These are phyloP conservation scores for Tachystola acroxantha DNA, from an alignment of 2,888 invertebrate genomes.

Conservation along the genomic window DNA sequence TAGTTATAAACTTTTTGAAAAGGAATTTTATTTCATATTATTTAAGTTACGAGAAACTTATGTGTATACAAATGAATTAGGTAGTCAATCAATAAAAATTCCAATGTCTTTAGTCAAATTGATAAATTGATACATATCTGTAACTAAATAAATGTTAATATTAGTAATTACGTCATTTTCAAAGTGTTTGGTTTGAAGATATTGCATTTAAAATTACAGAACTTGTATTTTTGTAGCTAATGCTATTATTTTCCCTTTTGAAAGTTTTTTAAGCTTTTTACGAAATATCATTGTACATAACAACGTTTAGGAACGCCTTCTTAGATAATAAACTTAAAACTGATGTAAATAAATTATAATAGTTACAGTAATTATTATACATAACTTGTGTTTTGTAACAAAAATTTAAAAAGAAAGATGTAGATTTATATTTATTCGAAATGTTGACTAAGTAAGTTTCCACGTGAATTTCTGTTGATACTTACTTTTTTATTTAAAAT, in stretches of 20 bases:
- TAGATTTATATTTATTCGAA: conserved; percentile 12
- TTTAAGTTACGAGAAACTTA: not conserved
- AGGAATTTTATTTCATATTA: too few species aligned
- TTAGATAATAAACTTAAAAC: conserved; percentile 47
- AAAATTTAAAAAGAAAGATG: conserved; percentile 17
- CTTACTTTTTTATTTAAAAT: too few species aligned
- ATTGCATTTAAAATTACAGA: not conserved
- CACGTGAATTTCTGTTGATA: not conserved
- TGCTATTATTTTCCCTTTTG: conserved; percentile 4
- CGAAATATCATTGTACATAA: conserved; percentile 26
- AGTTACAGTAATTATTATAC: conserved; percentile 28
- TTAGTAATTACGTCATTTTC: conserved; percentile 6
- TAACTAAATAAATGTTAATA: conserved; percentile 19
- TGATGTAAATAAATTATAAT: conserved; percentile 37
- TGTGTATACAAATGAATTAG: conserved; percentile 13
- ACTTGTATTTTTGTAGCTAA: conserved; percentile 12
- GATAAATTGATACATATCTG: conserved; percentile 47
- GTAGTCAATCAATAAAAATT: conserved; percentile 29
- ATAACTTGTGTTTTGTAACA: conserved; percentile 31
- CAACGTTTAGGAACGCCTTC: conserved; percentile 65
- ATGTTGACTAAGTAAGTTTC: not conserved
- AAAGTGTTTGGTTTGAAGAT: conserved; percentile 3
- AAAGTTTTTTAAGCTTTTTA: conserved; percentile 19
- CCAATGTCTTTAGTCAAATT: conserved; percentile 30
- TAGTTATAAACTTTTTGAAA: not conserved